Percentiles rank a stretch among this genome's conserved stretches.
Conservation (phyloP, 2,797 vertebrate genomes). For the Salmo trutta region DNA sequence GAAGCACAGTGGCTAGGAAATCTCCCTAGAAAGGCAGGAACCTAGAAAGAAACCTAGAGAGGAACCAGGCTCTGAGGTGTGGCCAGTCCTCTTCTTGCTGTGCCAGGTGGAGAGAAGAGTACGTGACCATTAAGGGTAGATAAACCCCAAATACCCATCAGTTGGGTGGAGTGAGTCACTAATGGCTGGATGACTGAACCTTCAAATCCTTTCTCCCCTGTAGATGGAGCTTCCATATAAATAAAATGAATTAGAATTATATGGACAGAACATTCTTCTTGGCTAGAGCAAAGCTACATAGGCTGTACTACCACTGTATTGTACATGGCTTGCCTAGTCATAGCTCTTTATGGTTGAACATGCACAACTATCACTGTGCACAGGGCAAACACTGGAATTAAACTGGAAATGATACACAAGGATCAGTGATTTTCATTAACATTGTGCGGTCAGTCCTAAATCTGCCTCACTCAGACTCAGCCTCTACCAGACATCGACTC, state of each 20-base stretch:
- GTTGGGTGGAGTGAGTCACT: background rate
- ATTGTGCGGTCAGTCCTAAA: background rate
- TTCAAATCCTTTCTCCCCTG: background rate
- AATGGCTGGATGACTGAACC: background rate
- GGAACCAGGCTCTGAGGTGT: no score
- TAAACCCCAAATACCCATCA: no score
- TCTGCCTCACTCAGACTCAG: background rate
- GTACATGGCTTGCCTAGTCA: background rate
- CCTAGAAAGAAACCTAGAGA: no score
- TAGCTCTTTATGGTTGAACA: background rate
- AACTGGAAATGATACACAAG: background rate
- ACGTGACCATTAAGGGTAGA: no score
- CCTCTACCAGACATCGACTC: background rate
- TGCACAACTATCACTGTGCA: background rate
- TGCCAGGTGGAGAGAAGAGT: no score
- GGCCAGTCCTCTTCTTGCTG: no score
- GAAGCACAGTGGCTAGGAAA: no score
- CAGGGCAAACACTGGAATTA: background rate
- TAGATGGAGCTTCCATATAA: background rate
- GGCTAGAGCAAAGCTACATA: background rate
- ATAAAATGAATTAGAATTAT: no score
- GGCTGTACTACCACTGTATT: background rate
- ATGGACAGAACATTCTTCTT: background rate
- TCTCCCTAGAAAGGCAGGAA: no score
- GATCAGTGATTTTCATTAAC: background rate